phyloP scores from a whole-genome alignment of 2,113 vertebrate genomes.

The Lepisosteus oculatus region DNA sequence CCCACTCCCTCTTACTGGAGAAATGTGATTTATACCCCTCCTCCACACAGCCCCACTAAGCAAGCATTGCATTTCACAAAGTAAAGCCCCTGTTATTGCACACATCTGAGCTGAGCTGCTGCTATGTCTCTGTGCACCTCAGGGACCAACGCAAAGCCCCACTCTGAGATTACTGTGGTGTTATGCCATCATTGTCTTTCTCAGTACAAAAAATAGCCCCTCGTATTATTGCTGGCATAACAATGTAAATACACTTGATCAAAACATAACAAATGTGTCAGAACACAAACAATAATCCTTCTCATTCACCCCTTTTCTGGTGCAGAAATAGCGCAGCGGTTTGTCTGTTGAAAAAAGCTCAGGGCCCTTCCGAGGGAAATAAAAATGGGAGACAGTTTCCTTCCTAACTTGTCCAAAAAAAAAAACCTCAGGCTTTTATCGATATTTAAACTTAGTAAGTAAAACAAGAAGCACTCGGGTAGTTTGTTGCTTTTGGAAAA shows the following conservation, averaged over 20 bases:
- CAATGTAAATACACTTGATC: background rate
- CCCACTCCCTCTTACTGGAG: too few relatives aligned
- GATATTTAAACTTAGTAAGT: constrained; percentile 1
- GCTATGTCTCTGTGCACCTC: background rate
- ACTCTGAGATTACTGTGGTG: background rate
- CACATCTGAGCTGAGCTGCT: too few relatives aligned
- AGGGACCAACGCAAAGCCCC: background rate
- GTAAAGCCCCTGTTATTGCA: too few relatives aligned
- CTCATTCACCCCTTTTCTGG: constrained; percentile 32
- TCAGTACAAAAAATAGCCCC: constrained; percentile 1
- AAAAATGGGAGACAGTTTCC: constrained; percentile 87
- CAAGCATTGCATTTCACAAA: too few relatives aligned
- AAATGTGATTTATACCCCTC: too few relatives aligned
- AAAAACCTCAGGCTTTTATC: background rate
- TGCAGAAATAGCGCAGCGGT: constrained; percentile 72
- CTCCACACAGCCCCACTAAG: too few relatives aligned
- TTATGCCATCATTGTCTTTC: background rate
- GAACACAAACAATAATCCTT: constrained; percentile 25
- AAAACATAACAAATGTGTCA: constrained; percentile 17
- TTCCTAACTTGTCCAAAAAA: constrained; percentile 74
- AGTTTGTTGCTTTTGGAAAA: constrained; percentile 41
- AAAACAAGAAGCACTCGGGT: background rate
- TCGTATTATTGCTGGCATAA: background rate
- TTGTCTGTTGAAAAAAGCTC: constrained; percentile 61
- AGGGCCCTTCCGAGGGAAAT: constrained; percentile 79